Base-by-base conservation (phyloP, 2,888 invertebrate genomes). In the Eucera pruinosa region DNA sequence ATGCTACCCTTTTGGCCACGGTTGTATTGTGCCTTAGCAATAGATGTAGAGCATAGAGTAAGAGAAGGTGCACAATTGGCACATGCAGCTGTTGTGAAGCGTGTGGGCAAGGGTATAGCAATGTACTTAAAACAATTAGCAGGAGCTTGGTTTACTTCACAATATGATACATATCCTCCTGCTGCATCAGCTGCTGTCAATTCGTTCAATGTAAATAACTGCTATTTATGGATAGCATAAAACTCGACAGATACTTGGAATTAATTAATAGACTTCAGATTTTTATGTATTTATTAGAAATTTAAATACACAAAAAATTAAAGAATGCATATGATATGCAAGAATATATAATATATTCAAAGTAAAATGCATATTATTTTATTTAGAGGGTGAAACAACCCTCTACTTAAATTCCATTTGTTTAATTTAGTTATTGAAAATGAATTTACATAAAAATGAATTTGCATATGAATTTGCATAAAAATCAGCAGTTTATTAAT, bases 111-210 rank as follows among this genome's bases (percentile, higher is more conserved):
- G 30, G 95, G 95, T 82, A 93, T 97, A 76, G 98, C 97, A 0
- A 96, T 97, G 1, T 95, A 95, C 90, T 93, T 98, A 64, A 96
- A 96, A 87, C 95, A 95, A 89, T 90, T 98, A 75, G 95, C 95
- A 89, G 97, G 97, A 1, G 94, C 95, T 3, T 98, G 98, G 98
- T 95, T 98, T 88, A 94, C 96, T 52, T 96, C 97, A 62, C 96
- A 96, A 90, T 96, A 96, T 93, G 98, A 98, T 91, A 95, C 95
- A 13, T 97, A 97, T 93, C 95, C 96, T 45, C 97, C 97, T 11
- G 97, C 97, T 20, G 96, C 97, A 6, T 94, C 95, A 82, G 94
- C 95, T 72, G 97, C 97, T 0, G 93, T 92, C 41, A 92, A 93
- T 81, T 94, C 96, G 4, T 96, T 97, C 83, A 93, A 94, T 84